Evolutionary conservation across 1,140 invertebrate species (phyloP).

Genomic region (Epicauta chinensis): DNA sequence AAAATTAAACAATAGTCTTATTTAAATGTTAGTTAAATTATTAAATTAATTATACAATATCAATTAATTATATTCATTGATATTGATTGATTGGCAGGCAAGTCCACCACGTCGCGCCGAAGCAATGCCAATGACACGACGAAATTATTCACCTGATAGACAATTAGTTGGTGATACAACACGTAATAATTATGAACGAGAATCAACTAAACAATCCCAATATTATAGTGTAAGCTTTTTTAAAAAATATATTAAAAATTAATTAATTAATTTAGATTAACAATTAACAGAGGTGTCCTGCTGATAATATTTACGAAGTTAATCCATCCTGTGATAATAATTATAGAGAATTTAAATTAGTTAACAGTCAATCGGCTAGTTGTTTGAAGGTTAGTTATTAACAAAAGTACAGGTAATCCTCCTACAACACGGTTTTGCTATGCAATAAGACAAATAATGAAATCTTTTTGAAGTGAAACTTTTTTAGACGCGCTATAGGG

Average conservation of each 20-base stretch:
- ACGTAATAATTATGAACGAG: conserved; percentile 33
- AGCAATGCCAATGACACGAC: neutral
- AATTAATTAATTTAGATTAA: conserved; percentile 5
- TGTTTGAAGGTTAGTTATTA: conserved; percentile 37
- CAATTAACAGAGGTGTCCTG: conserved; percentile 16
- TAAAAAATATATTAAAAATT: neutral
- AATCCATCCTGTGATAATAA: conserved; percentile 26
- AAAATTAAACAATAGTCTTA: too few species aligned
- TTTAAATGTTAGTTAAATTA: too few species aligned
- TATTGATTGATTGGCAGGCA: conserved; percentile 12
- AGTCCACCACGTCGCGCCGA: conserved; percentile 30
- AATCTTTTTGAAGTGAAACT: too few species aligned
- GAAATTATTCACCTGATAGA: conserved; percentile 35
- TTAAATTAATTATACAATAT: neutral
- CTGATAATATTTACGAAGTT: conserved; percentile 36
- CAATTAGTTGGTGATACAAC: conserved; percentile 30
- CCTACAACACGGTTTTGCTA: too few species aligned
- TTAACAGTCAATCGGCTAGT: conserved; percentile 39
- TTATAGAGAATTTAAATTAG: conserved; percentile 35
- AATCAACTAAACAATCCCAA: conserved; percentile 32
- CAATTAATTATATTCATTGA: neutral
- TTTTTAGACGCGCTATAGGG: too few species aligned
- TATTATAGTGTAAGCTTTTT: conserved; percentile 36
- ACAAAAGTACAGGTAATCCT: neutral
- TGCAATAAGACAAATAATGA: too few species aligned